These are phyloP conservation scores for Tachyglossus aculeatus DNA, from an alignment of 2,797 vertebrate species.

Conservation along the genomic window DNA sequence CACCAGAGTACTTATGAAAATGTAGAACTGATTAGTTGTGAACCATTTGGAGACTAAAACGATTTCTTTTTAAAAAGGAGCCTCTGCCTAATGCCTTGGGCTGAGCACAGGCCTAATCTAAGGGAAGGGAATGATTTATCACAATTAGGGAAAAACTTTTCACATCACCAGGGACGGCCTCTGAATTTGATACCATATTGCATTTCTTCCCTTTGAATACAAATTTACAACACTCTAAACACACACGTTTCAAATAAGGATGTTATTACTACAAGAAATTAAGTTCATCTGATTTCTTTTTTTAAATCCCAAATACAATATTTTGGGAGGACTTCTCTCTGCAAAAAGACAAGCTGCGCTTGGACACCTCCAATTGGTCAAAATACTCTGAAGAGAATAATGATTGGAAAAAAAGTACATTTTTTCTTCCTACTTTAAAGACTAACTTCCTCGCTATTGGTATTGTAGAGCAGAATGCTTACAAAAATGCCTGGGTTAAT, in stretches of 20 bases:
- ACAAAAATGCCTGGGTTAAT: constrained; percentile 78
- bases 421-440: constrained; percentile 17
- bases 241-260: constrained; percentile 2
- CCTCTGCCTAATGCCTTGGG: background rate
- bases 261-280: background rate
- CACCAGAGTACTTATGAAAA: no score
- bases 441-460: constrained; percentile 46
- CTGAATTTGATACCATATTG: background rate
- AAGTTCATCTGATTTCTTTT: no score
- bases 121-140: constrained; percentile 4
- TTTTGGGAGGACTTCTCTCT: constrained; percentile 22
- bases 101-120: constrained; percentile 37
- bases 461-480: constrained; percentile 67
- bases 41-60: no score
- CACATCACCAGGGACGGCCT: background rate
- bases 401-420: constrained; percentile 29
- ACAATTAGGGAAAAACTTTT: constrained; percentile 16
- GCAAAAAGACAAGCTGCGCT: constrained; percentile 65
- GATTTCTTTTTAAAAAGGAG: constrained; percentile 4
- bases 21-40: no score
- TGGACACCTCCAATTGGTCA: constrained; percentile 62
- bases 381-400: constrained; percentile 37
- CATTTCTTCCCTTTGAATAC: constrained; percentile 35
- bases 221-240: constrained; percentile 16
- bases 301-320: background rate